phyloP scores from a whole-genome alignment of 2,113 vertebrate genomes.

The Dromaius novaehollandiae region DNA sequence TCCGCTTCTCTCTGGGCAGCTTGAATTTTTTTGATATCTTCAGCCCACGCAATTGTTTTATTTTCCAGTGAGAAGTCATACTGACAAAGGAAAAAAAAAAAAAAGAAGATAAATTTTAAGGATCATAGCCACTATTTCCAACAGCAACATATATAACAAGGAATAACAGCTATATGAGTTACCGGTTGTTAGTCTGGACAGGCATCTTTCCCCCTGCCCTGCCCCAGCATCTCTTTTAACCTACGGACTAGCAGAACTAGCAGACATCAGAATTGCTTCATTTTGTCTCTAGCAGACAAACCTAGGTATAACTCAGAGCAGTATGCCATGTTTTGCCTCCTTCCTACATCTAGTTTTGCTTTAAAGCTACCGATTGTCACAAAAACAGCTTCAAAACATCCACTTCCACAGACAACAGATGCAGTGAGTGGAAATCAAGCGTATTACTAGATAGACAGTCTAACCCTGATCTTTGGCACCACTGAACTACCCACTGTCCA shows the following conservation, averaged over 20 bases:
- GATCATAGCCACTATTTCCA: not conserved
- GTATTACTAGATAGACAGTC: not conserved
- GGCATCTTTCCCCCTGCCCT: not conserved
- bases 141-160: not conserved
- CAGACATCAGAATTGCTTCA: not conserved
- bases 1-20: slow-evolving; percentile 81
- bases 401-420: accelerated
- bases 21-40: slow-evolving; percentile 86
- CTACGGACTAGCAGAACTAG: not conserved
- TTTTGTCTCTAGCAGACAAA: not conserved
- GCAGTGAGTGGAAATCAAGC: not conserved
- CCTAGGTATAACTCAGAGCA: not conserved
- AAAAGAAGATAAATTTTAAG: not conserved
- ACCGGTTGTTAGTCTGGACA: not conserved
- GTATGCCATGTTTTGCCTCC: not conserved
- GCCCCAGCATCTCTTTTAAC: not conserved
- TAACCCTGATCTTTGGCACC: not conserved
- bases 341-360: not conserved
- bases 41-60: slow-evolving; percentile 87
- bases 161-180: not conserved
- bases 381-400: not conserved
- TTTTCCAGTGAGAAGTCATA: slow-evolving; percentile 96
- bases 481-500: not conserved
- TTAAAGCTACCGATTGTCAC: not conserved
- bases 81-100: slow-evolving; percentile 63